phyloP scores from a whole-genome alignment of 2,888 invertebrate species.

The Leptinotarsa rubiginosa region DNA sequence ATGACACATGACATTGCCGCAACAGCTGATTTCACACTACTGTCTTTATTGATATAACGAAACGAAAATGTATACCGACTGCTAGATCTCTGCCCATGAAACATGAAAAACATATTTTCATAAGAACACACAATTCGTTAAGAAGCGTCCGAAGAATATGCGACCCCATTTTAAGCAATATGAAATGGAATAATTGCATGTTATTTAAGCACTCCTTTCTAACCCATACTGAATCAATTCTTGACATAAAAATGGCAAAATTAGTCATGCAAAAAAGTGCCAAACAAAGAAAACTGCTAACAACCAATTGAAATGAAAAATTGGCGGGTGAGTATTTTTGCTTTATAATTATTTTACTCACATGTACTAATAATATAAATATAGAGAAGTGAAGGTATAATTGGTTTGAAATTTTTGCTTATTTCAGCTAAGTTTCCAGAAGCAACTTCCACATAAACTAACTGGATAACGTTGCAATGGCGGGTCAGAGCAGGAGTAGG shows the following conservation, averaged over 20 bases:
- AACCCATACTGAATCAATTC: neutral
- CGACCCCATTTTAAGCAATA: too few relatives aligned
- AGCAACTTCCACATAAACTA: slow-evolving; percentile 52
- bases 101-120: too few relatives aligned
- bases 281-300: slow-evolving; percentile 27
- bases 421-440: slow-evolving; percentile 28
- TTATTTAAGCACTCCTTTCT: neutral
- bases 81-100: too few relatives aligned
- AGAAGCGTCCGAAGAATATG: too few relatives aligned
- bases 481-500: slow-evolving; percentile 52
- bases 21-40: too few relatives aligned
- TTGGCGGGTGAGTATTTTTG: slow-evolving; percentile 31
- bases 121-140: too few relatives aligned
- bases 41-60: too few relatives aligned
- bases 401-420: slow-evolving; percentile 39
- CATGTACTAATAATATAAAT: slow-evolving; percentile 25
- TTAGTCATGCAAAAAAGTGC: slow-evolving; percentile 30
- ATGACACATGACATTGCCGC: too few relatives aligned
- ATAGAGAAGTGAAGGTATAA: slow-evolving; percentile 24
- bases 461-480: slow-evolving; percentile 59
- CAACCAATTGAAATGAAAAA: slow-evolving; percentile 22
- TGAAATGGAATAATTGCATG: neutral
- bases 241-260: slow-evolving; percentile 9
- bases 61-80: too few relatives aligned
- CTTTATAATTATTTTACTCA: slow-evolving; percentile 37